phyloP scores from a whole-genome alignment of 2,113 vertebrate genomes.

The Notiomystis cincta region DNA sequence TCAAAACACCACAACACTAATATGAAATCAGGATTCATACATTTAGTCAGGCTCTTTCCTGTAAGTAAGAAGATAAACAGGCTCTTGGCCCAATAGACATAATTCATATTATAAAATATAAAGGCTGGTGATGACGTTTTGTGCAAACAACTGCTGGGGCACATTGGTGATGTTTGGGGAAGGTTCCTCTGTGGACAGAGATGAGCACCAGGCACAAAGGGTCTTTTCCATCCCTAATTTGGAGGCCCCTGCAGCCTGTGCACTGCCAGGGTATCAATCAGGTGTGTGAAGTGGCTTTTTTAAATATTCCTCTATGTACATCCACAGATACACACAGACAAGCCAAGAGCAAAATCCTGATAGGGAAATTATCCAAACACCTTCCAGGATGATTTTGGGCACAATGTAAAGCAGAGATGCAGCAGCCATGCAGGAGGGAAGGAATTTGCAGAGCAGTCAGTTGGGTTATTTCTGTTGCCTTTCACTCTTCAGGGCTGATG shows the following conservation, averaged over 20 bases:
- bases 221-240: neutral
- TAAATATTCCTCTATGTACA: neutral
- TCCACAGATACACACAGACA: neutral
- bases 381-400: neutral
- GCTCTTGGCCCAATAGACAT: neutral
- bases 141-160: neutral
- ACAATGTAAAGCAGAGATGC: neutral
- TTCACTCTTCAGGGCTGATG: neutral
- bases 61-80: neutral
- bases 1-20: neutral
- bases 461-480: neutral
- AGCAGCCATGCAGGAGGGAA: neutral
- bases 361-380: neutral
- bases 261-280: neutral
- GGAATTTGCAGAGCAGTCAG: neutral
- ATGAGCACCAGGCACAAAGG: neutral
- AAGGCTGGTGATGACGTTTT: neutral
- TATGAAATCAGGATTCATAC: neutral
- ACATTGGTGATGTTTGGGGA: neutral
- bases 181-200: neutral
- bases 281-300: neutral
- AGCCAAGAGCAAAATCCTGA: neutral
- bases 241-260: neutral
- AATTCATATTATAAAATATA: neutral
- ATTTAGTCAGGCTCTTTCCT: neutral